A percentile compares a stretch with the other conserved stretches of the same genome.
Conservation (phyloP, 2,888 invertebrate species). For the Choreutis nemorana region DNA sequence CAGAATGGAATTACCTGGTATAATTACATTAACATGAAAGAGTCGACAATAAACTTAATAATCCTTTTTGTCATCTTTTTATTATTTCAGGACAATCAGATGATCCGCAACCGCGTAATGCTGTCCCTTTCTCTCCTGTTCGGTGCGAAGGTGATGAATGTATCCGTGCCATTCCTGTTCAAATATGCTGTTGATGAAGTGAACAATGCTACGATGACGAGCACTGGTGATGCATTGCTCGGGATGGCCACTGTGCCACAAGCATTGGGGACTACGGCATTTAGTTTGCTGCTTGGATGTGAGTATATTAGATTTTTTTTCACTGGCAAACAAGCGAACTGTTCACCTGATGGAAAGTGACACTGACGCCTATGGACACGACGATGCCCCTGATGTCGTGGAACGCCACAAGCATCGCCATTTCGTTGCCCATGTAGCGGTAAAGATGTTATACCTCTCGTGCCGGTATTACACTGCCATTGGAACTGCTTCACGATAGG, state of each 20-base stretch:
- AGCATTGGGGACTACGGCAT: conserved; percentile 79
- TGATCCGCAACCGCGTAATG: conserved; percentile 80
- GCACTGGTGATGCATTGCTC: conserved; percentile 62
- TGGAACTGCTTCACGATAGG: no score
- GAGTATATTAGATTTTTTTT: conserved; percentile 37
- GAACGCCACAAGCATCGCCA: no score
- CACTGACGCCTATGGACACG: no score
- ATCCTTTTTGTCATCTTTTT: not conserved
- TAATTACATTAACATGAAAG: no score
- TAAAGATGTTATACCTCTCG: no score
- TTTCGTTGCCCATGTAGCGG: no score
- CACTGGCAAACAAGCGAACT: no score
- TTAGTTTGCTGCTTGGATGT: conserved; percentile 89
- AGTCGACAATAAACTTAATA: no score
- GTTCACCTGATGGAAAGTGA: no score
- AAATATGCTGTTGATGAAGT: conserved; percentile 92
- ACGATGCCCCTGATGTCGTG: no score
- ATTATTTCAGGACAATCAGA: conserved; percentile 71
- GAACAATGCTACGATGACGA: conserved; percentile 65
- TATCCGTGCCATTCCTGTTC: conserved; percentile 94
- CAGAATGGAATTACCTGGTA: no score
- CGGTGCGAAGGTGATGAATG: conserved; percentile 87
- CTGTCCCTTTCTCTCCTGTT: conserved; percentile 81
- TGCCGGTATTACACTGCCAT: no score
- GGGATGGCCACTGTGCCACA: conserved; percentile 82